Base-by-base conservation (phyloP, 2,888 invertebrate species). In the Lithodes maja region DNA sequence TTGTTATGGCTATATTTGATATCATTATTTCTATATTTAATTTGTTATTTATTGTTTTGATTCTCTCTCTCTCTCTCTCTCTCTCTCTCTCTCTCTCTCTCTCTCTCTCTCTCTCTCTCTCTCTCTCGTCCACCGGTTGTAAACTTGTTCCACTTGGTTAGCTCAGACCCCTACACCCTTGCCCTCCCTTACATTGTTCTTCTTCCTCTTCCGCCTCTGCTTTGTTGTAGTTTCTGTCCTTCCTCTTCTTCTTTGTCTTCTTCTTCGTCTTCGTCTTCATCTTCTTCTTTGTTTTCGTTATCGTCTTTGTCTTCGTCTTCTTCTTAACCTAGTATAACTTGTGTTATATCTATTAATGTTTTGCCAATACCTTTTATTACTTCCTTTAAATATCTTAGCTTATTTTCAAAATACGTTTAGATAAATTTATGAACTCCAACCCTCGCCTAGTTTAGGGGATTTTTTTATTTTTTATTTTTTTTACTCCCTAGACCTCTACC, bases 1-100 rank as follows among this genome's bases (percentile, higher is more conserved):
- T 33, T 33, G 33, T 33, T 33, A 33, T 33, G 33, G 33, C 33
- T 33, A 33, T 33, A 33, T 33, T 33, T 33, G 33, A 33, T 33
- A 33, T 33, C 0, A 33, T 33, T 33, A 0, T 33, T 33, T 33
- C 33, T 33, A 33, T 33, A 0, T 33, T 33, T 33, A 33, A 33
- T 33, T n/a, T 74, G n/a, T 74, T 17, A 3, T n/a, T 74, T 3
- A 15, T 17, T 74, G n/a, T 9, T 49, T 2, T 77, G 33, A 33
- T 49, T 77, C 49, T 33, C 77, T 77, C 49, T 77, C 49, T 49
- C 77, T n/a, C 33, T 33, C 49, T 77, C 77, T 77, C 77, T 49
- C 49, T 49, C 77, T 77, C 77, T 49, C 49, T 49, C 77, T 77
- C 77, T 33, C 49, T 61, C 61, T 61, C 61, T 61, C 61, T 61